Evolutionary conservation across 2,113 vertebrate species (phyloP).

Genomic region (Prinia subflava): DNA sequence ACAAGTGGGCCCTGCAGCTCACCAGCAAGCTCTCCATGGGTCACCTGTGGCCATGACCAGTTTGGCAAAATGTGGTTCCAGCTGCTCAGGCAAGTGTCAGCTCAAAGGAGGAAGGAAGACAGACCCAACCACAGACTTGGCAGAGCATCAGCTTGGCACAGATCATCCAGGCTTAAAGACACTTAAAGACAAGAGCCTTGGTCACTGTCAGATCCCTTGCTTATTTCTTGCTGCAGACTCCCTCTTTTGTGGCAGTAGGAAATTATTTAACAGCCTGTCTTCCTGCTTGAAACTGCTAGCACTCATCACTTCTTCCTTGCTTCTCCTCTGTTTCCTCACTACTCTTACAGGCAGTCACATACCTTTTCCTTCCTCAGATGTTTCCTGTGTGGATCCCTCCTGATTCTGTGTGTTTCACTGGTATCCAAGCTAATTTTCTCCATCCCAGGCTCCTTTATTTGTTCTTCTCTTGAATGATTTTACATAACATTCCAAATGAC

Average conservation of each 20-base stretch:
- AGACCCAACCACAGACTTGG: background rate
- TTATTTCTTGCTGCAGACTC: background rate
- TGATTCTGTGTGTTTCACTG: background rate
- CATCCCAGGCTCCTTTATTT: background rate
- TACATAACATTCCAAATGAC: constrained; percentile 9
- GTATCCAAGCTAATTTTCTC: background rate
- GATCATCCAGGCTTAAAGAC: background rate
- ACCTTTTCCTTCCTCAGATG: background rate
- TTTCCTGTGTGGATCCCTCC: background rate
- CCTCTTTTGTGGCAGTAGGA: background rate
- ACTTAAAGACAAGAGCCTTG: background rate
- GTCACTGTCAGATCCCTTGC: background rate
- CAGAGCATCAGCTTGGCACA: background rate
- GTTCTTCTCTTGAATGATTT: constrained; percentile 15
- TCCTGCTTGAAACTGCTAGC: background rate
- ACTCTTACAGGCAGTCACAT: background rate
- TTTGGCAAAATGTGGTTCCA: background rate
- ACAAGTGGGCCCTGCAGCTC: background rate
- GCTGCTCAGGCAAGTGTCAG: background rate
- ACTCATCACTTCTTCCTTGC: background rate
- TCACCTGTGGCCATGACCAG: background rate
- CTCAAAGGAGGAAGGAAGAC: background rate
- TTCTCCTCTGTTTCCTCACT: background rate
- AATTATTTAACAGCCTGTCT: background rate
- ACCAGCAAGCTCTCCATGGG: background rate